Conservation (phyloP, 2,888 invertebrate species). For the Papilio gigon region DNA sequence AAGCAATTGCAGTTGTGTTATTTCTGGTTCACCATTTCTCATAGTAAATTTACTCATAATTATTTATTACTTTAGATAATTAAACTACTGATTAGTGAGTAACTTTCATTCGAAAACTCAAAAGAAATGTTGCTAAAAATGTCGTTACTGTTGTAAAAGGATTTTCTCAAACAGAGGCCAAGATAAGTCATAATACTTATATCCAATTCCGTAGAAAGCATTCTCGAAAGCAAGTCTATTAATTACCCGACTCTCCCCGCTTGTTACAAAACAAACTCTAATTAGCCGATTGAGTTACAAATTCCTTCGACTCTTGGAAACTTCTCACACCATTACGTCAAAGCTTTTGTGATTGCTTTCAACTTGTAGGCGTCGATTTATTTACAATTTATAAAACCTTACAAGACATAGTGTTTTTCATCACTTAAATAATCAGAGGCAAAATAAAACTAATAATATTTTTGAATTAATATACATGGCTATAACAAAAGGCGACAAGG, state of each 20-base stretch:
- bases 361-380: constrained; percentile 3
- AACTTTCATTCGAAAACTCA: not conserved
- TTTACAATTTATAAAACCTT: not conserved
- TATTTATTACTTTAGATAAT: constrained; percentile 15
- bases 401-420: not conserved
- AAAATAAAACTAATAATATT: not conserved
- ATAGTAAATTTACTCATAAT: not conserved
- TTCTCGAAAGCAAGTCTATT: constrained; percentile 50
- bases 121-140: constrained; percentile 9
- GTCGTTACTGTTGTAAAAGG: constrained; percentile 19
- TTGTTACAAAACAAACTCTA: constrained; percentile 68
- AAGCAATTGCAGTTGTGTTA: not conserved
- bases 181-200: constrained; percentile 39
- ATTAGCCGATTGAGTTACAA: constrained; percentile 75
- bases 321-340: constrained; percentile 52
- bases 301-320: constrained; percentile 55
- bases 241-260: constrained; percentile 59
- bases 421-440: not conserved
- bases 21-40: not conserved
- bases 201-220: constrained; percentile 42
- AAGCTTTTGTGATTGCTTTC: constrained; percentile 54
- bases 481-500: too few relatives aligned
- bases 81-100: constrained; percentile 10
- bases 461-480: not conserved
- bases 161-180: constrained; percentile 23